These are phyloP conservation scores for Palythoa grandiflora DNA, from an alignment of 92 coral and sea anemone genomes.

Conservation along the genomic window DNA sequence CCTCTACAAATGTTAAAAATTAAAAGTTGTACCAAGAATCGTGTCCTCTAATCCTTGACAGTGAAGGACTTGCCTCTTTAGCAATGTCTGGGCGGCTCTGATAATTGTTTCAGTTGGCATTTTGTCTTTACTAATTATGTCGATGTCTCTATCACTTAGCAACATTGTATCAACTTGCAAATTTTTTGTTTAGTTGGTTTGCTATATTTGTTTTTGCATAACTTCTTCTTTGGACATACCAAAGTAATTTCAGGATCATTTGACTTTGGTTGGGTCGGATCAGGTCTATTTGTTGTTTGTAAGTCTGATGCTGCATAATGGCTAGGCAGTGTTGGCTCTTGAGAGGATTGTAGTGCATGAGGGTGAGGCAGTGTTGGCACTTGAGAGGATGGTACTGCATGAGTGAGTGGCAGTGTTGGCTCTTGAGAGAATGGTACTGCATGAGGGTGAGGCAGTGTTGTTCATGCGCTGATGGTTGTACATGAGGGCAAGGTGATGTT, in stretches of 20 bases:
- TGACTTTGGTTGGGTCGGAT: constrained; percentile 2
- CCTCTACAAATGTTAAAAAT: constrained; percentile 56
- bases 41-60: constrained; percentile 70
- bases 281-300: background rate
- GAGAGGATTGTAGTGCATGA: background rate
- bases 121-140: constrained; percentile 4
- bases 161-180: background rate
- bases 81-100: constrained; percentile 56
- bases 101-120: constrained; percentile 48
- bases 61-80: constrained; percentile 45
- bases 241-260: background rate
- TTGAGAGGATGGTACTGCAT: background rate
- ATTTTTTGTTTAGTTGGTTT: constrained; percentile 4
- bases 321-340: background rate
- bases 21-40: constrained; percentile 52
- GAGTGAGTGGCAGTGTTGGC: background rate
- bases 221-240: background rate
- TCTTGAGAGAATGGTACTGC: background rate
- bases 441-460: background rate
- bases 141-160: background rate
- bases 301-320: background rate
- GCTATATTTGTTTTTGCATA: background rate
- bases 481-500: no score
- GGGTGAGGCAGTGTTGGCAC: background rate
- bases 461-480: background rate